Percentiles rank a stretch among this genome's conserved stretches.
These are phyloP conservation scores for Cephus pygmeus DNA, from an alignment of 2,888 invertebrate species.

Conservation along the genomic window DNA sequence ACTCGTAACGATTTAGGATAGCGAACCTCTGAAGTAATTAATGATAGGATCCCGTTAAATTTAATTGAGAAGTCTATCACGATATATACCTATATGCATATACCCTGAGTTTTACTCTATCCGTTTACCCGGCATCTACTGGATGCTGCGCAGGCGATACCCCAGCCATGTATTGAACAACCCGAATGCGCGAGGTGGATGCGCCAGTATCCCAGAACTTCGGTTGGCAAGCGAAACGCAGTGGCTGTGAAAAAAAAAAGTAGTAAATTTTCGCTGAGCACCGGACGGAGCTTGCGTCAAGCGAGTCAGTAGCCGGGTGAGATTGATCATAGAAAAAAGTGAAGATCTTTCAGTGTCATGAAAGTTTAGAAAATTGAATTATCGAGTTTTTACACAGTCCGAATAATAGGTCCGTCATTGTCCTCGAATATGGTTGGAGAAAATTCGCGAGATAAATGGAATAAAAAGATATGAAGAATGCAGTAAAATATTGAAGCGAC, in stretches of 20 bases:
- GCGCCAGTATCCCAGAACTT: constrained; percentile 54
- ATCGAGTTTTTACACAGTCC: background rate
- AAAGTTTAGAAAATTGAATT: constrained; percentile 13
- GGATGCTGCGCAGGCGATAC: constrained; percentile 57
- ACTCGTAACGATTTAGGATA: background rate
- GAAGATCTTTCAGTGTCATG: background rate
- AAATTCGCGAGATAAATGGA: background rate
- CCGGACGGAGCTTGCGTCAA: background rate
- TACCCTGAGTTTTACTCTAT: background rate
- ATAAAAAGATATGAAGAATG: background rate
- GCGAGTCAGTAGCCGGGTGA: constrained; percentile 34
- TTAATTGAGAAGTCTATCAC: background rate
- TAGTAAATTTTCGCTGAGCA: constrained; percentile 25
- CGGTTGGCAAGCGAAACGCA: constrained; percentile 46
- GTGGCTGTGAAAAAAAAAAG: constrained; percentile 57
- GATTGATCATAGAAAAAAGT: constrained; percentile 25
- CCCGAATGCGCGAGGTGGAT: constrained; percentile 63
- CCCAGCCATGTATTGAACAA: constrained; percentile 63
- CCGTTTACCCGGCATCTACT: constrained; percentile 57
- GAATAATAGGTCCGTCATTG: background rate
- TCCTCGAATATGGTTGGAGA: background rate
- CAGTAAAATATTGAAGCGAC: background rate
- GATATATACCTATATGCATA: background rate
- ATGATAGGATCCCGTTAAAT: background rate
- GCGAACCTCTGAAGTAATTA: background rate